phyloP scores from a whole-genome alignment of 2,888 invertebrate species.

The Tridacna crocea region DNA sequence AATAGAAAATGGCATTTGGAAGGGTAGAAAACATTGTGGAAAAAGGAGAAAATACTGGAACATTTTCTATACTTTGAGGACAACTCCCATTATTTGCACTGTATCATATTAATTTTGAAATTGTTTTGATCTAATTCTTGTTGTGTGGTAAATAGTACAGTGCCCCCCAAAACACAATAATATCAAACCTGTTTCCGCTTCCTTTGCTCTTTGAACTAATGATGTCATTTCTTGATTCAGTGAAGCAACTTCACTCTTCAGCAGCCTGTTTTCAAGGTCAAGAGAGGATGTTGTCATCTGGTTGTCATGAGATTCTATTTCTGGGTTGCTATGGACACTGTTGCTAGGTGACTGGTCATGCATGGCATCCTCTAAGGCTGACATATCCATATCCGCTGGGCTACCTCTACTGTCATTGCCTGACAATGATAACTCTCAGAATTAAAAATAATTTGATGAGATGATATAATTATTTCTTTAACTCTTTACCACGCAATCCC shows the following conservation, averaged over 20 bases:
- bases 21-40: too few relatives aligned
- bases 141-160: background rate
- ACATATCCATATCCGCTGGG: slow-evolving; percentile 74
- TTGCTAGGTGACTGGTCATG: slow-evolving; percentile 76
- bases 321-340: slow-evolving; percentile 77
- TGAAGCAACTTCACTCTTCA: slow-evolving; percentile 86
- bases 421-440: slow-evolving; percentile 10
- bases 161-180: background rate
- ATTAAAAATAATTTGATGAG: background rate
- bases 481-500: background rate
- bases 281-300: slow-evolving; percentile 76
- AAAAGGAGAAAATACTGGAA: too few relatives aligned
- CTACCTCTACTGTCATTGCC: slow-evolving; percentile 70
- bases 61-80: background rate
- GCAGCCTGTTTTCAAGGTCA: slow-evolving; percentile 83
- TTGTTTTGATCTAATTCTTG: background rate
- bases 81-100: background rate
- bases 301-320: slow-evolving; percentile 63
- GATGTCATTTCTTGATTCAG: slow-evolving; percentile 86
- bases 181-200: slow-evolving; percentile 84
- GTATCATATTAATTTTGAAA: background rate
- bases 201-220: slow-evolving; percentile 85
- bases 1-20: too few relatives aligned
- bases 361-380: slow-evolving; percentile 77
- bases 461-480: background rate